These are phyloP conservation scores for Pseudomyrmex gracilis DNA, from an alignment of 1,140 invertebrate genomes.

Conservation along the genomic window DNA sequence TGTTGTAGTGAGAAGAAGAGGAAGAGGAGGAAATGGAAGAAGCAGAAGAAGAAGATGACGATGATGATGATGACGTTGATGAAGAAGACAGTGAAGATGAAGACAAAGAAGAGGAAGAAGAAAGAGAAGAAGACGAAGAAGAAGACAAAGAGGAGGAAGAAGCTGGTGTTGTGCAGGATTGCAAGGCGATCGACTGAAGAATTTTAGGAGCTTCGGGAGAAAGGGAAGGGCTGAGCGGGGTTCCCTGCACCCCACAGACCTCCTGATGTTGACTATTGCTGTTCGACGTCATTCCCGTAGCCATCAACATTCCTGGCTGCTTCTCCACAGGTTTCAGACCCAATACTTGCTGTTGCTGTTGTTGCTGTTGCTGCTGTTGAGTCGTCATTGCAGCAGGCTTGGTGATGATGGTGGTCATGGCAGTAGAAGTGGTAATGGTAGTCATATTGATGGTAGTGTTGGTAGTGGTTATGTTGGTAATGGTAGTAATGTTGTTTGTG, in stretches of 20 bases:
- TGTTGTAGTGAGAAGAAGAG: slow-evolving; percentile 77
- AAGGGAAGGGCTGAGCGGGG: slow-evolving; percentile 81
- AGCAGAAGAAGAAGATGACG: background rate
- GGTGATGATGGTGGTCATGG: slow-evolving; percentile 82
- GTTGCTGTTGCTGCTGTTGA: slow-evolving; percentile 56
- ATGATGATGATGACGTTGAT: slow-evolving; percentile 61
- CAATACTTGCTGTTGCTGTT: slow-evolving; percentile 49
- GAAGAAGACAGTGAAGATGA: slow-evolving; percentile 46
- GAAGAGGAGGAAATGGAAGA: slow-evolving; percentile 60
- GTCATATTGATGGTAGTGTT: slow-evolving; percentile 81
- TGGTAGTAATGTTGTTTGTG: slow-evolving; percentile 81
- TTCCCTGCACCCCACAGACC: slow-evolving; percentile 85
- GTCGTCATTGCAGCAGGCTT: slow-evolving; percentile 74
- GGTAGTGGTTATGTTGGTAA: slow-evolving; percentile 78
- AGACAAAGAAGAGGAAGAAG: slow-evolving; percentile 71
- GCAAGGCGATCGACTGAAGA: slow-evolving; percentile 77
- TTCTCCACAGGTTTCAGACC: slow-evolving; percentile 36
- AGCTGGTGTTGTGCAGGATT: slow-evolving; percentile 76
- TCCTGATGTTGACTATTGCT: slow-evolving; percentile 82
- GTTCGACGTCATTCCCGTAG: slow-evolving; percentile 66
- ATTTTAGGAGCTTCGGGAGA: slow-evolving; percentile 78
- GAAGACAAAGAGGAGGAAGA: slow-evolving; percentile 67
- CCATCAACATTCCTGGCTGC: slow-evolving; percentile 46
- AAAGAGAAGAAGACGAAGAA: slow-evolving; percentile 50
- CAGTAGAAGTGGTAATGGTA: slow-evolving; percentile 80